These are phyloP conservation scores for Hemiprocne comata DNA, from an alignment of 2,113 vertebrate species.

Conservation along the genomic window DNA sequence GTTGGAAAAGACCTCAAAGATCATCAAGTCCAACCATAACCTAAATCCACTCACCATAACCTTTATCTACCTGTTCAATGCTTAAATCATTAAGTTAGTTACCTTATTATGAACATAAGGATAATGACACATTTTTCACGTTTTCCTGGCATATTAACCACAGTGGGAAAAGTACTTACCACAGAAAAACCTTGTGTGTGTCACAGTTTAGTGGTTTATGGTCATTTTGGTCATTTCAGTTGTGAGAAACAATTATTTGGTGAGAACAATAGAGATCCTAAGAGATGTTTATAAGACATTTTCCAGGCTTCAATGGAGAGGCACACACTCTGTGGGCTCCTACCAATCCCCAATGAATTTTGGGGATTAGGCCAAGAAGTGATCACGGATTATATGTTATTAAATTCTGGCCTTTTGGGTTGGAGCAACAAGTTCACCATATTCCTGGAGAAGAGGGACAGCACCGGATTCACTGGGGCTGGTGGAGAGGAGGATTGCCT, in stretches of 20 bases:
- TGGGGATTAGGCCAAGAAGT: neutral
- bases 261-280: fast-evolving
- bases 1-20: no score
- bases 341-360: neutral
- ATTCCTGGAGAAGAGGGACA: neutral
- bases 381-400: neutral
- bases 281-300: neutral
- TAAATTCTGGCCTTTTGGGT: neutral
- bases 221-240: neutral
- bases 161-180: neutral
- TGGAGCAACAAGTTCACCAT: neutral
- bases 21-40: no score
- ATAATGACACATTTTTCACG: neutral
- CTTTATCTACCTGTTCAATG: no score
- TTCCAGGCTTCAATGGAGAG: neutral
- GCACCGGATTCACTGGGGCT: fast-evolving
- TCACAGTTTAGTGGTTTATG: neutral
- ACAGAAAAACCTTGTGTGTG: neutral
- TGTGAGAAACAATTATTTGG: neutral
- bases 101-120: neutral
- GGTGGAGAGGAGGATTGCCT: neutral
- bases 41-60: no score
- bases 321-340: neutral
- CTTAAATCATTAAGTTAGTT: no score
- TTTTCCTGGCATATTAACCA: neutral